These are phyloP conservation scores for Lutraria lutraria DNA, from an alignment of 2,888 invertebrate genomes.

Conservation along the genomic window DNA sequence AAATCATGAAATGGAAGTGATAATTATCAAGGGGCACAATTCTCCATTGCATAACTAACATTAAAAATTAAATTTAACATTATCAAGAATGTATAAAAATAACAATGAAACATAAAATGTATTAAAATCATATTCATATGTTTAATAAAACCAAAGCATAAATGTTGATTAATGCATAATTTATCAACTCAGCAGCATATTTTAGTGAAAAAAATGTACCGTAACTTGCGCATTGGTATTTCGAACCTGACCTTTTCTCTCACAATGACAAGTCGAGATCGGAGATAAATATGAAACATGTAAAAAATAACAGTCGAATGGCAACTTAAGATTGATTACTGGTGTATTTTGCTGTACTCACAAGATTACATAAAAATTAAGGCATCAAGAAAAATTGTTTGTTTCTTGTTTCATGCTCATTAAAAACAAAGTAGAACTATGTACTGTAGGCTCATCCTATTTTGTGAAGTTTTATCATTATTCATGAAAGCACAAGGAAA, in stretches of 20 bases:
- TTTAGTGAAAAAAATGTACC: not conserved
- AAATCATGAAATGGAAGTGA: too few relatives aligned
- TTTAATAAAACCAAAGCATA: not conserved
- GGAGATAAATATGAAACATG: not conserved
- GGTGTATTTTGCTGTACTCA: not conserved
- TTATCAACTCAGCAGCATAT: not conserved
- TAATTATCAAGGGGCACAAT: not conserved
- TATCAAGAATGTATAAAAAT: not conserved
- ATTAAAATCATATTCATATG: slow-evolving; percentile 1
- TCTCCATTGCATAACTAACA: not conserved
- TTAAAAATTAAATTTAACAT: not conserved
- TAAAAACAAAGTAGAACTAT: too few relatives aligned
- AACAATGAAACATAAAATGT: not conserved
- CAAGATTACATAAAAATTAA: not conserved
- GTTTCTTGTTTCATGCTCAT: too few relatives aligned
- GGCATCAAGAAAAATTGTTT: too few relatives aligned
- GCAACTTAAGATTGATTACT: not conserved
- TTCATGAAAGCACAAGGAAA: too few relatives aligned
- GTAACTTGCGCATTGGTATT: not conserved
- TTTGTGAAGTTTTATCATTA: too few relatives aligned
- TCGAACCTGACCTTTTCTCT: not conserved
- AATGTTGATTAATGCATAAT: not conserved
- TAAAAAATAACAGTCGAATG: not conserved
- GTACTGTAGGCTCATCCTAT: too few relatives aligned
- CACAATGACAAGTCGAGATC: not conserved